Evolutionary conservation across 2,113 vertebrate genomes (phyloP).

Genomic region (Cromileptes altivelis): DNA sequence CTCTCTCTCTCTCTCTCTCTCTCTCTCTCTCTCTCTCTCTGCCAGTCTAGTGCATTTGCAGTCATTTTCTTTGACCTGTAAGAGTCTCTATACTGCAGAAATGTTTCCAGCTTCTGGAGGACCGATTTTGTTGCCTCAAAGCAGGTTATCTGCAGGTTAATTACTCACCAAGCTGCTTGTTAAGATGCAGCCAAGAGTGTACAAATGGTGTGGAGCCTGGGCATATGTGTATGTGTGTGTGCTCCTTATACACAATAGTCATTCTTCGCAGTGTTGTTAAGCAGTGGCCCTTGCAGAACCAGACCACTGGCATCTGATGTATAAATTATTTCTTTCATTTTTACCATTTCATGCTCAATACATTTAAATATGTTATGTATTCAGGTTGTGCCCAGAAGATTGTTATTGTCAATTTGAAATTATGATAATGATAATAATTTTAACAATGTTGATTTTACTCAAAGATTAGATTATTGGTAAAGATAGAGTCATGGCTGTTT

Average conservation of each 20-base stretch:
- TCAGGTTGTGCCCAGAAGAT: not conserved
- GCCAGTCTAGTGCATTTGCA: not conserved
- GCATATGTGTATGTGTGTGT: not conserved
- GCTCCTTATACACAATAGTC: conserved; percentile 9
- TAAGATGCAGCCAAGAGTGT: conserved; percentile 42
- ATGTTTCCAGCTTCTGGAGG: conserved; percentile 28
- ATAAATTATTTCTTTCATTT: not conserved
- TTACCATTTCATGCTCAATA: not conserved
- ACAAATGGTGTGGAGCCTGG: conserved; percentile 5
- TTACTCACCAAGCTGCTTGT: conserved; percentile 57
- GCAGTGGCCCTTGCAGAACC: not conserved
- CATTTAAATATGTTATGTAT: not conserved
- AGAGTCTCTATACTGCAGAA: conserved; percentile 18
- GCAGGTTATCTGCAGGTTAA: conserved; percentile 69
- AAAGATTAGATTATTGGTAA: not conserved
- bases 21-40: not conserved
- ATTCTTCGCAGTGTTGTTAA: conserved; percentile 3
- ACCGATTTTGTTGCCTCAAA: conserved; percentile 48
- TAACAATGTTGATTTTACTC: not conserved
- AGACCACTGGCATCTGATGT: not conserved
- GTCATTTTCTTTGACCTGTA: conserved; percentile 23
- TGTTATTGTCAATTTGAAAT: not conserved
- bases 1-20: not conserved
- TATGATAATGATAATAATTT: too few species aligned
- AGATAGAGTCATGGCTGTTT: not conserved